Evolutionary conservation across 2,888 invertebrate species (phyloP), one percentile per base, ranked within the genome.

Genomic region (Crematogaster levior): DNA sequence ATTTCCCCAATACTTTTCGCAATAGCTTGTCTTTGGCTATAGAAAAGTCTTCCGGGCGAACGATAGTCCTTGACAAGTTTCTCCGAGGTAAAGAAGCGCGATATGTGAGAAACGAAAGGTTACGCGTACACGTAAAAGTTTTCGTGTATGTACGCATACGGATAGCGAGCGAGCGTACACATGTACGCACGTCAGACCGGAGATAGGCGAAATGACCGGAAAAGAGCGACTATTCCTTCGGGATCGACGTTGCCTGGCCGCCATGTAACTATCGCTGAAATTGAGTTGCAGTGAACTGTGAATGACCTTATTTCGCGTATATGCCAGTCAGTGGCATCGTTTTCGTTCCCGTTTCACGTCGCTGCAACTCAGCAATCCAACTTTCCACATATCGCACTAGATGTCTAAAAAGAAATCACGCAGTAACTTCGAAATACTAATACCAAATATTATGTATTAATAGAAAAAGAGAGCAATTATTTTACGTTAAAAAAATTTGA

Each of bases 221-320:
- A 84, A 84, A 85, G 82, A 85, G 83, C 72, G 72, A 85, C 75
- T 68, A 84, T 87, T 84, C 86, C 85, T 61, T 66, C 48, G 85
- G 85, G 87, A 88, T 82, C 73, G 80, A 63, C 84, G 84, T 48
- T 80, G 84, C 85, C 79, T 84, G 72, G 72, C 81, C 84, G 85
- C 86, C 89, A 86, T 86, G 88, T 88, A 91, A 90, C 91, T 87
- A 91, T 86, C 86, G 87, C 72, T 87, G 87, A 90, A 91, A 92
- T 91, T 90, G 91, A 90, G 90, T 91, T 91, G 87, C 90, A 90
- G 86, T 82, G 90, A 91, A 91, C 90, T 90, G 90, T 87, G 85
- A 90, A 92, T 90, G 91, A 91, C 90, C 89, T 90, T 90, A 90
- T 91, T 91, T 87, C 85, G 84, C 81, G 83, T 84, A 73, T 83